Conservation (phyloP, 2,888 invertebrate species). For the Scaptomyza flava region DNA sequence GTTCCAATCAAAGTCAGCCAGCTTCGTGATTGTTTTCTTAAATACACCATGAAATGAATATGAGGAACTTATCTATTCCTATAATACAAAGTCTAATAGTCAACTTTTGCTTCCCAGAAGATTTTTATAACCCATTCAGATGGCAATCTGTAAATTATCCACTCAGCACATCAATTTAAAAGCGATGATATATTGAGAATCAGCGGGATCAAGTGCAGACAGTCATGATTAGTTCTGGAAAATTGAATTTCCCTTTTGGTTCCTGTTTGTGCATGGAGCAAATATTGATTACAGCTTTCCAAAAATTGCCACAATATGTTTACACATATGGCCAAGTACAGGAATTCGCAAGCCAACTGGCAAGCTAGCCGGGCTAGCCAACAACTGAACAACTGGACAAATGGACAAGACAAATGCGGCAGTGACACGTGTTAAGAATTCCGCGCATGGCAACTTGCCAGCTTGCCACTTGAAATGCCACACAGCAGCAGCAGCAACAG, state of each 20-base stretch:
- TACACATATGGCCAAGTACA: conserved; percentile 14
- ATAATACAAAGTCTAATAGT: no score
- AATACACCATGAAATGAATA: background rate
- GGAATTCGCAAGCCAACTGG: conserved; percentile 33
- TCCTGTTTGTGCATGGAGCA: conserved; percentile 12
- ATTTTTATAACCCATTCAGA: background rate
- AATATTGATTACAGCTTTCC: conserved; percentile 29
- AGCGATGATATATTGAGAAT: conserved; percentile 1
- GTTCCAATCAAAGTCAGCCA: background rate
- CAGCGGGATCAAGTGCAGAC: conserved; percentile 14
- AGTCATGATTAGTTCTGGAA: conserved; percentile 22
- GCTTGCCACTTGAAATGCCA: conserved; percentile 66
- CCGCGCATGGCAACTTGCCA: conserved; percentile 67
- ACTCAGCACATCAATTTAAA: background rate
- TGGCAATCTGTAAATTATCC: background rate
- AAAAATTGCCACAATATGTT: conserved; percentile 23
- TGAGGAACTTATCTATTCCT: no score
- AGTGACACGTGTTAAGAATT: conserved; percentile 74
- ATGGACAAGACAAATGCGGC: conserved; percentile 63
- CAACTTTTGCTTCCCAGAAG: background rate
- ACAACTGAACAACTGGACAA: conserved; percentile 20
- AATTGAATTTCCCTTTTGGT: conserved; percentile 20
- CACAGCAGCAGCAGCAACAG: conserved; percentile 55
- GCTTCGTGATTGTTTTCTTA: background rate
- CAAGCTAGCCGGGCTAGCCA: conserved; percentile 1